These are phyloP conservation scores for Lethenteron camtschaticum DNA, from an alignment of 2,113 vertebrate species.

Conservation along the genomic window DNA sequence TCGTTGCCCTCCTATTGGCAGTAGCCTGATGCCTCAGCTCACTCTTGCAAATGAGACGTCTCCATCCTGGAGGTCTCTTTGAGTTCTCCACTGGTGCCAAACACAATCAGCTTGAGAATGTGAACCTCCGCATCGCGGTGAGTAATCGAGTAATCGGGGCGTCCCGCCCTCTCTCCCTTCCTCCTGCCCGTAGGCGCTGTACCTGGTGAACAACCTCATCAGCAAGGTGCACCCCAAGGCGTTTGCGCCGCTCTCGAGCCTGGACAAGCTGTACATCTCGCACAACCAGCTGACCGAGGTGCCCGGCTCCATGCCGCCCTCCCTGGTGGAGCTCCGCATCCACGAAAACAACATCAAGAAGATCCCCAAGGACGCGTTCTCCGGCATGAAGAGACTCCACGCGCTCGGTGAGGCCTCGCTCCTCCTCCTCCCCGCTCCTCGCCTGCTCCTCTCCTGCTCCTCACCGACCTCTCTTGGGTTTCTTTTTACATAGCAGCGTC, in stretches of 20 bases:
- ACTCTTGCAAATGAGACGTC: too few relatives aligned
- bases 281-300: conserved; percentile 70
- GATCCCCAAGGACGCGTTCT: conserved; percentile 57
- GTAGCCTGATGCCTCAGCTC: too few relatives aligned
- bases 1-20: too few relatives aligned
- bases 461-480: too few relatives aligned
- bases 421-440: neutral
- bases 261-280: conserved; percentile 63
- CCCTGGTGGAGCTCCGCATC: conserved; percentile 63
- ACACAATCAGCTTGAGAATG: too few relatives aligned
- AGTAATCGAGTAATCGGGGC: too few relatives aligned
- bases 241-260: conserved; percentile 43
- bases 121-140: too few relatives aligned
- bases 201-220: conserved; percentile 80
- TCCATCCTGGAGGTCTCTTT: too few relatives aligned
- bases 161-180: neutral
- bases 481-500: too few relatives aligned
- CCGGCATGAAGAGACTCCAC: conserved; percentile 63
- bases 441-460: too few relatives aligned
- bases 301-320: conserved; percentile 56
- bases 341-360: conserved; percentile 71
- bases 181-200: conserved; percentile 37
- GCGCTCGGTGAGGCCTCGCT: conserved; percentile 46
- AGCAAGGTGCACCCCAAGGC: conserved; percentile 77
- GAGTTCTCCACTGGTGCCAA: too few relatives aligned